Evolutionary conservation across 1,140 invertebrate species (phyloP).

Genomic region (Diorhabda sublineata): DNA sequence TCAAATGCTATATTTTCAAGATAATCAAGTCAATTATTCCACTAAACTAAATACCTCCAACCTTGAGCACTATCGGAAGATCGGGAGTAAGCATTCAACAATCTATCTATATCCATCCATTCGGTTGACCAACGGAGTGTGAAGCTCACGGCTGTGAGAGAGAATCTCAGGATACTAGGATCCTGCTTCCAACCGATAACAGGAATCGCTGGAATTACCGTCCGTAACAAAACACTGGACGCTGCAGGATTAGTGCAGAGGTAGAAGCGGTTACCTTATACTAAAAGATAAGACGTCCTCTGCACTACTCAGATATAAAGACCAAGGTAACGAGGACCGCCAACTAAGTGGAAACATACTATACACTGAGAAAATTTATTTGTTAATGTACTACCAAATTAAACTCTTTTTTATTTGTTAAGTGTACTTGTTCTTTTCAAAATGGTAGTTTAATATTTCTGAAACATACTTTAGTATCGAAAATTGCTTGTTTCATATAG

Average conservation of each 20-base stretch:
- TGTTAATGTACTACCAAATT: neutral
- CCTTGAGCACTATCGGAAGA: neutral
- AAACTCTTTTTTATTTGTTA: too few relatives aligned
- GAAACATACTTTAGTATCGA: too few relatives aligned
- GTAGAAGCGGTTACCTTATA: slow-evolving; percentile 27
- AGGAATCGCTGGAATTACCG: slow-evolving; percentile 39
- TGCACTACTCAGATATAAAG: slow-evolving; percentile 27
- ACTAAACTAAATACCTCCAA: neutral
- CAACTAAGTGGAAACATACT: slow-evolving; percentile 30
- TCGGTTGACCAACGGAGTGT: slow-evolving; percentile 31
- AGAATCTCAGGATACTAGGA: neutral
- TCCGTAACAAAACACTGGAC: slow-evolving; percentile 37
- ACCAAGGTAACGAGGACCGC: slow-evolving; percentile 35
- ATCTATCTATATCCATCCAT: neutral
- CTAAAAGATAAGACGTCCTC: slow-evolving; percentile 37
- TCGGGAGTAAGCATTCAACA: neutral
- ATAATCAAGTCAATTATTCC: neutral
- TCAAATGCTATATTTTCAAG: too few relatives aligned
- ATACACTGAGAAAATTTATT: neutral
- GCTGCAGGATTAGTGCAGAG: slow-evolving; percentile 36
- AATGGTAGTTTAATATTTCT: too few relatives aligned
- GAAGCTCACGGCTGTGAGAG: slow-evolving; percentile 22
- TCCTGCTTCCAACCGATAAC: slow-evolving; percentile 29
- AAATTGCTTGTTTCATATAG: too few relatives aligned
- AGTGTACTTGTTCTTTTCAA: too few relatives aligned